A percentile compares a stretch with the other conserved stretches of the same genome.
phyloP scores from a whole-genome alignment of 2,888 invertebrate genomes.

The Lochmaea crataegi region DNA sequence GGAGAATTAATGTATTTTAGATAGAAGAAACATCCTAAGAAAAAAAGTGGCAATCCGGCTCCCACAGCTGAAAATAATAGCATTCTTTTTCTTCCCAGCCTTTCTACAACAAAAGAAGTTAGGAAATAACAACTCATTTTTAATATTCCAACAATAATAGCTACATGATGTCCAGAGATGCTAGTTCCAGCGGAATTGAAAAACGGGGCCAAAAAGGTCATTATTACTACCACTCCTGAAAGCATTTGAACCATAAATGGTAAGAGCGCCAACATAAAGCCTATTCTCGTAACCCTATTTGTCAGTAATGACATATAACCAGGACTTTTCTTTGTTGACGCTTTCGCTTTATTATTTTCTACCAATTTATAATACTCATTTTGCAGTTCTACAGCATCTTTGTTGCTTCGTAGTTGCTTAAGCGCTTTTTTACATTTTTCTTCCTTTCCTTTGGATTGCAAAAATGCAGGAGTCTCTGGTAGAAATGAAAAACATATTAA shows the following conservation, averaged over 20 bases:
- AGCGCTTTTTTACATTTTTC: slow-evolving; percentile 14
- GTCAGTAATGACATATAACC: not conserved
- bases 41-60: slow-evolving; percentile 73
- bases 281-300: not conserved
- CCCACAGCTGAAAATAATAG: slow-evolving; percentile 75
- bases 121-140: slow-evolving; percentile 56
- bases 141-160: not conserved
- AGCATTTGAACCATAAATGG: not conserved
- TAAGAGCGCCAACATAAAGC: not conserved
- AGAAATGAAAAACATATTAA: not conserved
- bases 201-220: not conserved
- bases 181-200: not conserved
- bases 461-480: slow-evolving; percentile 28
- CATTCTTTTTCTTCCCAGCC: slow-evolving; percentile 76
- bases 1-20: slow-evolving; percentile 61
- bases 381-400: slow-evolving; percentile 6
- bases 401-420: slow-evolving; percentile 18
- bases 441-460: slow-evolving; percentile 12
- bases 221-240: not conserved
- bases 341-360: not conserved
- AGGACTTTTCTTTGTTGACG: not conserved
- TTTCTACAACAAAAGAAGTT: slow-evolving; percentile 79
- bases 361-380: slow-evolving; percentile 10
- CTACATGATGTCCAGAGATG: not conserved
- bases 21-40: slow-evolving; percentile 71